These are phyloP conservation scores for Drosophila baimaii DNA, from an alignment of 1,140 invertebrate genomes.

Conservation along the genomic window DNA sequence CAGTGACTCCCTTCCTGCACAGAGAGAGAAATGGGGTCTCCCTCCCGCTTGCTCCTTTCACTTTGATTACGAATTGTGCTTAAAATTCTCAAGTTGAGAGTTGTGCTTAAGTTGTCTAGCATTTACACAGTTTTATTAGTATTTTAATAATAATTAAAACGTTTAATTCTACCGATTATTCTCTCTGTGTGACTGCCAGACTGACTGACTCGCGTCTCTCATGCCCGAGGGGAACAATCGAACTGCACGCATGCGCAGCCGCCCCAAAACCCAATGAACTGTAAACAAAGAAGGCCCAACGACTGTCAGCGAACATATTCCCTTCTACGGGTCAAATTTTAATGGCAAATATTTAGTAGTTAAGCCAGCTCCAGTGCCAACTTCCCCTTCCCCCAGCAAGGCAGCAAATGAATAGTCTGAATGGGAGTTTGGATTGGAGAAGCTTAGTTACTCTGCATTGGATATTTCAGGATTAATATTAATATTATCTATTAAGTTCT, in stretches of 20 bases:
- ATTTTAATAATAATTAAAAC: neutral
- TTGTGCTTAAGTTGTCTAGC: too few species aligned
- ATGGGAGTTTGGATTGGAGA: neutral
- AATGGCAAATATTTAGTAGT: conserved; percentile 49
- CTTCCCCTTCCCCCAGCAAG: neutral
- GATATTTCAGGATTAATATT: too few species aligned
- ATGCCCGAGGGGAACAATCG: neutral
- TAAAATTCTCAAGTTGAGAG: neutral
- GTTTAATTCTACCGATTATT: neutral
- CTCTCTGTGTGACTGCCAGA: neutral
- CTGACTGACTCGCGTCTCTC: neutral
- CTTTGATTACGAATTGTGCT: neutral
- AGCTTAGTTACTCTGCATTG: too few species aligned
- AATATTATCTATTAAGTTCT: too few species aligned
- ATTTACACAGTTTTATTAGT: too few species aligned
- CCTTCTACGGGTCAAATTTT: conserved; percentile 66
- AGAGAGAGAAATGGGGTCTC: too few species aligned
- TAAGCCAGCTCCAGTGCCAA: conserved; percentile 22
- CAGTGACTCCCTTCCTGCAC: neutral
- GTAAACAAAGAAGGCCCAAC: conserved; percentile 51
- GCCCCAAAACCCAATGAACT: conserved; percentile 67
- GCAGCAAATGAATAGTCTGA: neutral
- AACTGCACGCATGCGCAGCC: conserved; percentile 44
- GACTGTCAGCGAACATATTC: conserved; percentile 34
- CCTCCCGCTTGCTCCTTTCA: too few species aligned